Conservation (phyloP, 2,888 invertebrate genomes). For the Theristus sp. region DNA sequence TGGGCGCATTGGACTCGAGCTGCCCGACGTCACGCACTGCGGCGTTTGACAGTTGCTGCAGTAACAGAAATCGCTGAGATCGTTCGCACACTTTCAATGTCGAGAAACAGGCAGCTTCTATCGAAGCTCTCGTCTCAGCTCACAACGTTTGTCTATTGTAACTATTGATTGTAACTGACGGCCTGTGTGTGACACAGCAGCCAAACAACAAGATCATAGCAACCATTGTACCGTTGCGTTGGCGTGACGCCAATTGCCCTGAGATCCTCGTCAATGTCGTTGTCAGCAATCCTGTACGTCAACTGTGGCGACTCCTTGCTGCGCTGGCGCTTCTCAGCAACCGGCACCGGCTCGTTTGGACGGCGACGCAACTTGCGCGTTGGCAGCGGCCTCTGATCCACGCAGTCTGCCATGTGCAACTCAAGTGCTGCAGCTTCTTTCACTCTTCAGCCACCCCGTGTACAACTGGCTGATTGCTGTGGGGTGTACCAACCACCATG, state of each 20-base stretch:
- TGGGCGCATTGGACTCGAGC: neutral
- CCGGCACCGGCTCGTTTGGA: slow-evolving; percentile 79
- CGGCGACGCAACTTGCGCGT: slow-evolving; percentile 74
- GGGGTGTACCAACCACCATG: too few species aligned
- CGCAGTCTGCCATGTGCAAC: slow-evolving; percentile 32
- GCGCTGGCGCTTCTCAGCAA: slow-evolving; percentile 9
- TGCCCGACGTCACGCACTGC: too few species aligned
- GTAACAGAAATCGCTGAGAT: too few species aligned
- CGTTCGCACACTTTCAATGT: too few species aligned
- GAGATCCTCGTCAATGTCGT: slow-evolving; percentile 6
- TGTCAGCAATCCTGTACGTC: slow-evolving; percentile 1
- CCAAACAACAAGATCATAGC: neutral
- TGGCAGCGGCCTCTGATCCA: slow-evolving; percentile 63
- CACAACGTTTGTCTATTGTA: too few species aligned
- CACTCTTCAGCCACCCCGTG: too few species aligned
- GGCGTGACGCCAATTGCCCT: neutral
- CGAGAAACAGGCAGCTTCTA: too few species aligned
- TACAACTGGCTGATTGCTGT: neutral
- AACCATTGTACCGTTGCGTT: neutral
- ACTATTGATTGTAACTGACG: too few species aligned
- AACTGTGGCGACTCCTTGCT: slow-evolving; percentile 41
- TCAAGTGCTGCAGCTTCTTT: too few species aligned
- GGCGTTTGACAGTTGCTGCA: too few species aligned
- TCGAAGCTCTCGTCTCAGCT: too few species aligned
- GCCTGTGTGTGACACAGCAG: too few species aligned